phyloP scores from a whole-genome alignment of 2,113 vertebrate genomes.

The Raphicerus campestris region DNA sequence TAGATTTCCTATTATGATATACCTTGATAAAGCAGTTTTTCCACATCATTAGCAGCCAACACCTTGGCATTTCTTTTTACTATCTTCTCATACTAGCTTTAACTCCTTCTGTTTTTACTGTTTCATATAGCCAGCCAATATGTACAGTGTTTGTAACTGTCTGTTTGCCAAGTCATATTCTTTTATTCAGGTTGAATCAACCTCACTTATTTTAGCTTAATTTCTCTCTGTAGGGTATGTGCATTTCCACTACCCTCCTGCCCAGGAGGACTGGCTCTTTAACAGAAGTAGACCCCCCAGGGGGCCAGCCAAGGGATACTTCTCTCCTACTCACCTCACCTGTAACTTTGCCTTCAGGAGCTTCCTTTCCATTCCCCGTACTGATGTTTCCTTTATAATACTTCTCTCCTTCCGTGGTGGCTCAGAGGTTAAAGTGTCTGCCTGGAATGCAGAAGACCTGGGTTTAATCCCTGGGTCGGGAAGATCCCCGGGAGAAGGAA shows the following conservation, averaged over 20 bases:
- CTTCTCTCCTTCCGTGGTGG: not conserved
- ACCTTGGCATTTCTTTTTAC: not conserved
- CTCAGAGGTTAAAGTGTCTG: too few relatives aligned
- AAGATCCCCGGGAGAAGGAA: too few relatives aligned
- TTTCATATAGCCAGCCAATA: not conserved
- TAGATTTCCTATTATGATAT: not conserved
- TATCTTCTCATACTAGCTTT: not conserved
- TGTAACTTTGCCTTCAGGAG: not conserved
- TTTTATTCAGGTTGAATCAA: not conserved
- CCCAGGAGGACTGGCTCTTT: not conserved
- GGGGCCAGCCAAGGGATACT: not conserved
- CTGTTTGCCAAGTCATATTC: not conserved
- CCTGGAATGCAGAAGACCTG: too few relatives aligned
- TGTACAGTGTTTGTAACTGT: not conserved
- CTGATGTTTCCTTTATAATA: not conserved
- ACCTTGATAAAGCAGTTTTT: not conserved
- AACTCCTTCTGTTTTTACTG: not conserved
- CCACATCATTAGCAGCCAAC: not conserved
- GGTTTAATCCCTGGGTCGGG: too few relatives aligned
- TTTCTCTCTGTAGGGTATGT: not conserved
- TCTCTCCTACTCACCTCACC: not conserved
- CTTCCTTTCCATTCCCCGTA: not conserved
- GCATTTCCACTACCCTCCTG: not conserved
- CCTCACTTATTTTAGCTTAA: not conserved
- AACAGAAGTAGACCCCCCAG: not conserved